Evolutionary conservation across 2,113 vertebrate genomes (phyloP), one percentile per base, ranked within the genome.

Genomic region (Nansenia antarctica): DNA sequence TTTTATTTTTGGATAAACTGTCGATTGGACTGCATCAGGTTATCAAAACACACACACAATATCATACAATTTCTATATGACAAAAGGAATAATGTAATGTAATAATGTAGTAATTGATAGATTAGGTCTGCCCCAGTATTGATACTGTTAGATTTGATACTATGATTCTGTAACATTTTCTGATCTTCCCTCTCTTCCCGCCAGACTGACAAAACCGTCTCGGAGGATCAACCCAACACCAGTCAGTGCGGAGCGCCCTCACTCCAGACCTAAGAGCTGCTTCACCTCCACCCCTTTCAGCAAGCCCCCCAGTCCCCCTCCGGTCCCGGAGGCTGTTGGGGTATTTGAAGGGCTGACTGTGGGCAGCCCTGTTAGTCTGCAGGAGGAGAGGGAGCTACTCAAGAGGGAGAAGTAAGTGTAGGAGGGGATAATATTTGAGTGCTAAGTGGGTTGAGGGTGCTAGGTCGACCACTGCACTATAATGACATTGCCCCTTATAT

Each of bases 171-270:
- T n/a, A n/a, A n/a, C n/a, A n/a, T n/a, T n/a, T n/a, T n/a, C n/a
- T n/a, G n/a, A n/a, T 47, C 22, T 32, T 32, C 69, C 15, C 53
- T 27, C 53, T 27, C 1, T 14, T 2, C 27, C 26, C 83, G 82
- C 62, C 83, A 98, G 96, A 82, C 89, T 86, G 84, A 91, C 92
- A 47, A 98, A 95, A 67, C 98, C 98, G 14, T 98, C 96, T 0
- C 91, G 98, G 65, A 89, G 97, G 81, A 99, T 99, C 86, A 99
- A 99, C 82, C 98, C 98, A 11, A 99, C 98, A 11, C 96, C 96
- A 24, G 95, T 99, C 73, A 95, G 95, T 82, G 88, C 90, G 15
- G 96, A 96, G 74, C 91, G 95, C 15, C 92, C 93, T 0, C 92
- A 95, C 60, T 98, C 95, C 27, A 97, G 96, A 86, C 95, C 96